A percentile compares a stretch with the other conserved stretches of the same genome.
Conservation (phyloP, 2,113 vertebrate species). For the Tragelaphus strepsiceros region DNA sequence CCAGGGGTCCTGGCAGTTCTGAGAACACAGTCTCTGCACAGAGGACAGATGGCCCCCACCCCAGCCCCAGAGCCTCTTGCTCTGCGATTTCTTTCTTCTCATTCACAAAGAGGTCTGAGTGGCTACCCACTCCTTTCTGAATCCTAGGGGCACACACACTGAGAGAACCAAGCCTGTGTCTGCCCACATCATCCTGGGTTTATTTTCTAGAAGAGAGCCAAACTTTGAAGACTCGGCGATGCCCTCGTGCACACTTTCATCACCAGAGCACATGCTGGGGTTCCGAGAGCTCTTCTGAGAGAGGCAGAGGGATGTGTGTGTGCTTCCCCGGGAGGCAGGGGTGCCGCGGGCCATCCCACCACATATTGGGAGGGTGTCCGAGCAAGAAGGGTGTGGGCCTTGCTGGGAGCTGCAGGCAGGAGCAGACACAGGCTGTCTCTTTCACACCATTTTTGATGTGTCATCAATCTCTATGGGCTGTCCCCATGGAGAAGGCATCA, state of each 20-base stretch:
- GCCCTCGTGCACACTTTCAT: background rate
- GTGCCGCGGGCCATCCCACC: rapidly evolving
- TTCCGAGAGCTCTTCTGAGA: rapidly evolving
- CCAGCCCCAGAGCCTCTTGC: background rate
- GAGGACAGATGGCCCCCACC: background rate
- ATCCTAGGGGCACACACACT: rapidly evolving
- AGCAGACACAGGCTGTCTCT: rapidly evolving
- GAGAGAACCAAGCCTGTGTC: background rate
- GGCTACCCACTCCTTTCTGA: rapidly evolving
- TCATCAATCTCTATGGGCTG: slow-evolving; percentile 70
- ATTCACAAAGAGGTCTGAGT: background rate
- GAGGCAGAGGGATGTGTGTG: rapidly evolving
- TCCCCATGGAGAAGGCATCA: slow-evolving; percentile 65
- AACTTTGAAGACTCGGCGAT: rapidly evolving
- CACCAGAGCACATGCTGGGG: no score
- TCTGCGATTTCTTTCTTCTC: background rate
- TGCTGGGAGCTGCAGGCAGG: background rate
- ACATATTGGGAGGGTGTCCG: rapidly evolving
- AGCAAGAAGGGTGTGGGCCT: background rate
- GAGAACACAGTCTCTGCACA: rapidly evolving
- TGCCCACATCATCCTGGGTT: background rate
- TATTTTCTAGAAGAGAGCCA: background rate
- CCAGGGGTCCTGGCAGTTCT: background rate
- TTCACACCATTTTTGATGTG: slow-evolving; percentile 62
- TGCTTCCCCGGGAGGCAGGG: rapidly evolving